Conservation (phyloP, 1,140 invertebrate genomes). For the Nebria ingens region DNA sequence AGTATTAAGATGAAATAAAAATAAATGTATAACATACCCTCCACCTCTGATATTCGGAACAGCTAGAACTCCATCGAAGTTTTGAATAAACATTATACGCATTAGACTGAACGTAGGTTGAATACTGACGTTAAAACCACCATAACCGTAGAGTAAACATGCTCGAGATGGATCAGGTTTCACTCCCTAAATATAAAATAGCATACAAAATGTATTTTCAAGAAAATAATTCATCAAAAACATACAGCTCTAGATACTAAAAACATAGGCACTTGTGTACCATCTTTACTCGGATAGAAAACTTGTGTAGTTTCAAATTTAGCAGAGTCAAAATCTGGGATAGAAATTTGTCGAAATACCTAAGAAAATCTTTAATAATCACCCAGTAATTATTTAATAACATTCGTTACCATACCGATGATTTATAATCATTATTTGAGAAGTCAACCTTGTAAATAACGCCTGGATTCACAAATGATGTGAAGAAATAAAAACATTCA, state of each 20-base stretch:
- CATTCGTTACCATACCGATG: constrained; percentile 46
- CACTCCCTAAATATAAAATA: constrained; percentile 39
- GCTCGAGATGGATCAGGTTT: constrained; percentile 59
- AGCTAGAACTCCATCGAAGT: constrained; percentile 80
- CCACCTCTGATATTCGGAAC: constrained; percentile 93
- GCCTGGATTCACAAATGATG: constrained; percentile 85
- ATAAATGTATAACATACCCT: constrained; percentile 48
- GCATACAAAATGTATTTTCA: too few species aligned
- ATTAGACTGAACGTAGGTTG: constrained; percentile 76
- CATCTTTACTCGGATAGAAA: constrained; percentile 92
- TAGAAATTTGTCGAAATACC: constrained; percentile 73
- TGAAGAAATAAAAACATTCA: constrained; percentile 91
- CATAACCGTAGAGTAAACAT: constrained; percentile 90
- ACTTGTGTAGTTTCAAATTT: constrained; percentile 81
- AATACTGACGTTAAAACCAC: constrained; percentile 91
- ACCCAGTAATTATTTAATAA: constrained; percentile 4
- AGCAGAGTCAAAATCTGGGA: constrained; percentile 72
- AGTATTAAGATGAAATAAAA: neutral
- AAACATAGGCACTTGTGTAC: constrained; percentile 96
- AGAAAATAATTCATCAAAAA: constrained; percentile 13
- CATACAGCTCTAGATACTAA: constrained; percentile 74
- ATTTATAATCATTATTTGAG: constrained; percentile 46
- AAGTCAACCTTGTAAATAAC: constrained; percentile 85
- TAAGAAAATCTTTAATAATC: constrained; percentile 34
- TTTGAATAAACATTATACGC: constrained; percentile 79